A percentile compares a stretch with the other conserved stretches of the same genome.
phyloP scores from a whole-genome alignment of 1,140 invertebrate genomes.

The Muscidifurax raptorellus region DNA sequence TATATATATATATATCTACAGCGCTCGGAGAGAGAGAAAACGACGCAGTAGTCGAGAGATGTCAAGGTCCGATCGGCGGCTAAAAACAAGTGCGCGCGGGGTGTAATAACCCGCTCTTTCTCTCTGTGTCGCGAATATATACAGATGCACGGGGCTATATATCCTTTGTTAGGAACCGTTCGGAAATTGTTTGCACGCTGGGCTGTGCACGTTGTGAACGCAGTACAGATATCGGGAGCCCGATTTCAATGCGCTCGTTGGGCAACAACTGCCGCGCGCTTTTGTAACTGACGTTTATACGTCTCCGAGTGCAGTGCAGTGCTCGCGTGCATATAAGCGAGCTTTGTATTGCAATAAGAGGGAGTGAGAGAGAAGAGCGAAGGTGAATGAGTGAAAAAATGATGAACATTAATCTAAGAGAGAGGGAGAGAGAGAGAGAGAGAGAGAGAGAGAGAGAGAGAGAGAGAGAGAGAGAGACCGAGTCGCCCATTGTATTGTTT shows the following conservation, averaged over 20 bases:
- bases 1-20: no score
- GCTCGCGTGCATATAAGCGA: not conserved
- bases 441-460: not conserved
- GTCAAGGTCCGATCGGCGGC: not conserved
- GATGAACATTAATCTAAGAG: not conserved
- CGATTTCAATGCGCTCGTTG: constrained; percentile 17
- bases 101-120: not conserved
- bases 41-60: not conserved
- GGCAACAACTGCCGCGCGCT: not conserved
- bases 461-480: no score
- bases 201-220: not conserved
- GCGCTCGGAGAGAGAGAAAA: not conserved
- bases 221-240: not conserved
- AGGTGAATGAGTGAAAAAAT: not conserved
- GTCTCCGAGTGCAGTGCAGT: not conserved
- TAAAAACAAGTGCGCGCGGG: not conserved
- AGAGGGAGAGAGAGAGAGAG: not conserved
- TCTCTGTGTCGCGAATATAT: not conserved
- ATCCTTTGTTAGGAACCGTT: not conserved
- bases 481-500: not conserved
- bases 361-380: not conserved
- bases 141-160: not conserved
- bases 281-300: constrained; percentile 1
- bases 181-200: not conserved
- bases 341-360: not conserved